Evolutionary conservation across 35 echinoderm and acorn worm species (phyloP).

Genomic region (Hemicentrotus pulcherrimus): DNA sequence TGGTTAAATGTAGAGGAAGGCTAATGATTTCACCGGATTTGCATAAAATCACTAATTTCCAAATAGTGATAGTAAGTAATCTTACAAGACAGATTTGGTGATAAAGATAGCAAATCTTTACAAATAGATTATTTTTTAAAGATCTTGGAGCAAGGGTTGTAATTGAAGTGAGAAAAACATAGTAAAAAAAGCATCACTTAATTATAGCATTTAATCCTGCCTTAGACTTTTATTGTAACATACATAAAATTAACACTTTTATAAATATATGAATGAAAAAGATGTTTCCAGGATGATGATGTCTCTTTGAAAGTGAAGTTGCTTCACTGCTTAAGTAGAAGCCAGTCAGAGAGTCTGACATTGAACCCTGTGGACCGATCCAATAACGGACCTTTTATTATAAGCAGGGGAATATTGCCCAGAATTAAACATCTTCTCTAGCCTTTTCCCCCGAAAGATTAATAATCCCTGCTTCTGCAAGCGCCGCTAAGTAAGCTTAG

Average conservation of each 20-base stretch:
- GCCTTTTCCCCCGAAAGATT: neutral
- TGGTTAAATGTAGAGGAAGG: neutral
- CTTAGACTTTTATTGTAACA: no score
- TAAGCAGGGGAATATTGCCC: neutral
- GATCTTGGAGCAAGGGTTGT: no score
- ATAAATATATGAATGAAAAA: no score
- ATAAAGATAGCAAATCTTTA: neutral
- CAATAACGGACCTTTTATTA: neutral
- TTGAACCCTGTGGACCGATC: neutral
- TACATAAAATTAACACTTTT: no score
- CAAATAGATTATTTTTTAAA: no score
- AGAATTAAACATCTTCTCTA: neutral
- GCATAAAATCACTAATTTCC: conserved; percentile 2
- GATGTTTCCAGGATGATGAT: no score
- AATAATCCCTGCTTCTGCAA: neutral
- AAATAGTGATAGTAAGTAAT: neutral
- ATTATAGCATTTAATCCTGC: no score
- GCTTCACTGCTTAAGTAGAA: neutral
- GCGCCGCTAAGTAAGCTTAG: neutral
- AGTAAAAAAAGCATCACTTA: no score
- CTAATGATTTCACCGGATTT: neutral
- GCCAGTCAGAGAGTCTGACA: neutral
- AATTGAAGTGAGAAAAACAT: no score
- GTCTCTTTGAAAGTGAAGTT: neutral
- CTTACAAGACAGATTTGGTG: neutral